These are phyloP conservation scores for Eristalis pertinax DNA, from an alignment of 2,888 invertebrate genomes.

Conservation along the genomic window DNA sequence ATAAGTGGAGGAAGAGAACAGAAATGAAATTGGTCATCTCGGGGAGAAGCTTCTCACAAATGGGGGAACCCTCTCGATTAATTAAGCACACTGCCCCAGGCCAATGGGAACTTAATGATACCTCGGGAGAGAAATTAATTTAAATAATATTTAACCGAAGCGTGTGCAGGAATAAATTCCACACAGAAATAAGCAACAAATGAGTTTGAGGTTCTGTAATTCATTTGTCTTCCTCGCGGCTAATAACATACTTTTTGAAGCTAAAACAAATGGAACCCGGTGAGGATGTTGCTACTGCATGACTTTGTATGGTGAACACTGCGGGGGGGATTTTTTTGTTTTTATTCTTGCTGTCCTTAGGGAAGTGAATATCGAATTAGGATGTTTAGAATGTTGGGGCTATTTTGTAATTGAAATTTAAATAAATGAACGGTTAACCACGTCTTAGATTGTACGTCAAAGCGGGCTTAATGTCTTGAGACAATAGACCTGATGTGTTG, in stretches of 20 bases:
- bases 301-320: background rate
- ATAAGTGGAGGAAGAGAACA: background rate
- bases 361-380: too few relatives aligned
- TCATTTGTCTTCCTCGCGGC: constrained; percentile 35
- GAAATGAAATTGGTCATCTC: background rate
- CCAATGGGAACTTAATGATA: constrained; percentile 13
- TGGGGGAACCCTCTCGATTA: constrained; percentile 34
- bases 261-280: constrained; percentile 32
- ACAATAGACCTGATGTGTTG: too few relatives aligned
- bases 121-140: constrained; percentile 22
- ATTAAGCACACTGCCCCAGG: constrained; percentile 30
- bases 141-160: constrained; percentile 30
- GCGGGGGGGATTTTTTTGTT: background rate
- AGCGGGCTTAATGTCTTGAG: too few relatives aligned
- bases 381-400: background rate
- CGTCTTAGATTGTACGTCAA: too few relatives aligned
- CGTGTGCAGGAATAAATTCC: constrained; percentile 21
- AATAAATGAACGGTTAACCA: background rate
- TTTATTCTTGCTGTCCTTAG: background rate
- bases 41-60: constrained; percentile 11
- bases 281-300: constrained; percentile 21
- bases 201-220: constrained; percentile 10
- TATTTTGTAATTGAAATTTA: background rate
- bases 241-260: constrained; percentile 24
- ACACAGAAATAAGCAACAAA: background rate